These are phyloP conservation scores for Diarsia brunnea DNA, from an alignment of 2,888 invertebrate genomes.

Conservation along the genomic window DNA sequence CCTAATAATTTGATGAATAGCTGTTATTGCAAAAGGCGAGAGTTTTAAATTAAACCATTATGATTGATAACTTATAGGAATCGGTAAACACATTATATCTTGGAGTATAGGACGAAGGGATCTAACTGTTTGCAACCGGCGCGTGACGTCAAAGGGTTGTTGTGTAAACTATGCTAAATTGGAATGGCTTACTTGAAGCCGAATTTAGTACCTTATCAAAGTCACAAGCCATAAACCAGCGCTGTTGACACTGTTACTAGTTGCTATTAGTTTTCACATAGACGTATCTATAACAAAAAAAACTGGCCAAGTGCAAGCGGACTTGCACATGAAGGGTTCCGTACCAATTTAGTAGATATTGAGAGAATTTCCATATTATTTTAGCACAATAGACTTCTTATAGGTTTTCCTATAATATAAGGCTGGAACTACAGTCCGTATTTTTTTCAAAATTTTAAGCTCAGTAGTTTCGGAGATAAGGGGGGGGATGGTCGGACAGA, in stretches of 20 bases:
- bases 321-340: too few species aligned
- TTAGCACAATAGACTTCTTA: too few species aligned
- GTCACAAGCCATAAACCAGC: neutral
- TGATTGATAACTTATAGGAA: neutral
- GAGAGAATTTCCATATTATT: too few species aligned
- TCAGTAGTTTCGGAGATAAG: too few species aligned
- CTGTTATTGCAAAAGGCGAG: neutral
- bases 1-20: neutral
- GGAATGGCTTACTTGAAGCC: neutral
- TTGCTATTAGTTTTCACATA: neutral
- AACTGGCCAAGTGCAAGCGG: too few species aligned
- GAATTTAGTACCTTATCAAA: constrained; percentile 4
- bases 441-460: too few species aligned
- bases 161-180: neutral
- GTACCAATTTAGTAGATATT: too few species aligned
- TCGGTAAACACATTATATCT: neutral
- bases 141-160: neutral
- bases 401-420: too few species aligned
- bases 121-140: neutral
- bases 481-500: too few species aligned
- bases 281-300: neutral
- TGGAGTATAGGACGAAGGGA: neutral
- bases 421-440: too few species aligned
- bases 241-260: neutral
- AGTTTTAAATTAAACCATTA: neutral